phyloP scores from a whole-genome alignment of 2,888 invertebrate species.

The Pandemis corylana region DNA sequence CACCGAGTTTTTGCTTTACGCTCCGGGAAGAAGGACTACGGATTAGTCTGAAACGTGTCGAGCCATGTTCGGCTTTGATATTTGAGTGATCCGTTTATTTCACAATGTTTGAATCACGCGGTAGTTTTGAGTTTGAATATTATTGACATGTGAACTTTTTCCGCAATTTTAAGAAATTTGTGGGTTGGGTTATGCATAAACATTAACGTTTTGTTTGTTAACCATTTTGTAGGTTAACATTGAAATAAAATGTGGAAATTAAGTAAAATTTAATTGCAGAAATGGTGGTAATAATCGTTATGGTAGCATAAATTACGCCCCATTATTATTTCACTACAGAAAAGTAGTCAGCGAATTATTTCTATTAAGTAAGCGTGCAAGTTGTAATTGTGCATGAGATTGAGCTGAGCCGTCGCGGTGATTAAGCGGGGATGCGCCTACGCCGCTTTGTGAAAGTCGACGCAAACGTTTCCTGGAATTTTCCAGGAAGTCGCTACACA shows the following conservation, averaged over 20 bases:
- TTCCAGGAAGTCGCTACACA: conserved; percentile 60
- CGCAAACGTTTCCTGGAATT: conserved; percentile 62
- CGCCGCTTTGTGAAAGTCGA: conserved; percentile 60
- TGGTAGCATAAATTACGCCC: conserved; percentile 24
- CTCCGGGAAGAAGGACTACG: no score
- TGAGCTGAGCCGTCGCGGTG: conserved; percentile 41
- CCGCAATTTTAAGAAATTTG: neutral
- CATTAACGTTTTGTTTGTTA: neutral
- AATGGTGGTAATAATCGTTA: neutral
- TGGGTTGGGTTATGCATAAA: neutral
- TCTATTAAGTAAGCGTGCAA: conserved; percentile 36
- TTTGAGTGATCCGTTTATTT: no score
- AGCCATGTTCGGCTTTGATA: no score
- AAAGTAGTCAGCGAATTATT: conserved; percentile 25
- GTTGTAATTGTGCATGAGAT: conserved; percentile 43
- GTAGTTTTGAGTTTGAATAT: no score
- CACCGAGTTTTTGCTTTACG: no score
- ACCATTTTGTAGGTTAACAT: neutral
- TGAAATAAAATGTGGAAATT: neutral
- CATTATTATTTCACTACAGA: conserved; percentile 15
- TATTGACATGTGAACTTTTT: neutral
- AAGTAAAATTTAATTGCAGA: neutral
- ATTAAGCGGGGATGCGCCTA: conserved; percentile 45
- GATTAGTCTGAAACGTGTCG: no score
- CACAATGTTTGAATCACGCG: no score